Base-by-base conservation (phyloP, 1,140 invertebrate species). In the Scaptomyza graminum region DNA sequence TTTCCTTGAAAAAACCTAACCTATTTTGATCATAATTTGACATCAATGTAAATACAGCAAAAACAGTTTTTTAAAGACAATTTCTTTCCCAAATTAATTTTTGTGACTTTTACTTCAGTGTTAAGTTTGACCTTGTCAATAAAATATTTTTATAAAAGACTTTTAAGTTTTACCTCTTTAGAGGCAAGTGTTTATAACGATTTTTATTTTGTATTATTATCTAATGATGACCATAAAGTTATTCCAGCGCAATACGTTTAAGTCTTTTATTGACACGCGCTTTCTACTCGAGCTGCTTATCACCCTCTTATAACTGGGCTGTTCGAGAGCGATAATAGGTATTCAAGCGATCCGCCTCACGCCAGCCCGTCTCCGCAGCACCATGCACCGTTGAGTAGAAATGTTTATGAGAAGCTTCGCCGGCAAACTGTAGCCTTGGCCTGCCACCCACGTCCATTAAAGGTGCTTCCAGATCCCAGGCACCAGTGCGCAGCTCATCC, bases 361-460 rank as follows among this genome's bases (percentile, higher is more conserved):
- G 93, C 92, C 94, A 95, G 0, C 96, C 96, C 28, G 94, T 94
- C 91, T 96, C 95, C 3, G 97, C 92, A 1, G 96, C 97, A 7
- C 96, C 96, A 90, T 97, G 96, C 3, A 96, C 96, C 1, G 95
- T 96, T 6, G 95, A 95, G 87, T 94, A 96, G 84, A 93, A 94
- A 73, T 94, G 92, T 28, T 94, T 90, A 67, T 95, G 94, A 0
- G 95, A 95, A 0, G 95, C 95, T 92, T 96, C 95, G 0, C 95
- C 95, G n/a, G 94, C 95, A 80, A 96, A 96, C 63, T 95, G 92
- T 1, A 96, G 76, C 8, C 94, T 90, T 5, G 94, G 93, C 73
- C 92, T 93, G 5, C 92, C 92, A 67, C 84, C 76, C 1, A 79
- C 71, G 72, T 93, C 92, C 7, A 63, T 41, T 15, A 96, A 76